Evolutionary conservation across 2,113 vertebrate genomes (phyloP), one percentile per base, ranked within the genome.

Genomic region (Ascaphus truei): DNA sequence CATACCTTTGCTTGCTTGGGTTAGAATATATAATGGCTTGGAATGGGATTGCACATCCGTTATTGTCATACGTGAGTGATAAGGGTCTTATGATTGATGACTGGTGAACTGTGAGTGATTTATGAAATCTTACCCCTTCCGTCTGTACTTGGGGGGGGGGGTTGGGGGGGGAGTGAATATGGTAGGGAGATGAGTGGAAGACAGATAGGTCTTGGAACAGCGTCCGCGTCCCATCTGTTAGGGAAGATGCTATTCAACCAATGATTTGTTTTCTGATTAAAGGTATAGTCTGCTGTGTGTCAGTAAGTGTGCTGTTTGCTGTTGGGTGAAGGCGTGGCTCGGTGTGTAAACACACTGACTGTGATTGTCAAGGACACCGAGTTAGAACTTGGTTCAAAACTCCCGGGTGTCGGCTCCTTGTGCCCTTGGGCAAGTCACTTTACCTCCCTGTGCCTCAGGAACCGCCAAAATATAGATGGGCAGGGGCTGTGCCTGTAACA

Each of bases 61-160:
- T 85, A 81, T 79, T 84, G 78, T 83, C 77, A 29, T 68, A 2
- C 33, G 71, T 68, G 77, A 76, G 78, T 81, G 82, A 65, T 83
- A 72, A 75, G 77, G 62, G n/a, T 51, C 76, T 39, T 9, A 7
- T 74, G 51, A 72, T 15, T 53, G 74, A 43, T 68, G 81, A 74
- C 73, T 58, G 47, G 76, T 74, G 74, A 80, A 61, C 77, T 29
- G 1, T 52, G 73, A 69, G 81, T 81, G 76, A 81, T 85, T 88
- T 72, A 84, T 78, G 77, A 60, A 57, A 69, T 77, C 81, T 78
- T 73, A 72, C 75, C 76, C 72, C 75, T 78, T 59, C 4, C 8
- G 73, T 50, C 71, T 78, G 74, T 79, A 79, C 79, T 78, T 71
- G 59, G 67, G 68, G 64, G 72, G 59, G 67, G 68, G 64, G 67